Conservation (phyloP, 2,797 vertebrate species). For the Adrianichthys oophorus region DNA sequence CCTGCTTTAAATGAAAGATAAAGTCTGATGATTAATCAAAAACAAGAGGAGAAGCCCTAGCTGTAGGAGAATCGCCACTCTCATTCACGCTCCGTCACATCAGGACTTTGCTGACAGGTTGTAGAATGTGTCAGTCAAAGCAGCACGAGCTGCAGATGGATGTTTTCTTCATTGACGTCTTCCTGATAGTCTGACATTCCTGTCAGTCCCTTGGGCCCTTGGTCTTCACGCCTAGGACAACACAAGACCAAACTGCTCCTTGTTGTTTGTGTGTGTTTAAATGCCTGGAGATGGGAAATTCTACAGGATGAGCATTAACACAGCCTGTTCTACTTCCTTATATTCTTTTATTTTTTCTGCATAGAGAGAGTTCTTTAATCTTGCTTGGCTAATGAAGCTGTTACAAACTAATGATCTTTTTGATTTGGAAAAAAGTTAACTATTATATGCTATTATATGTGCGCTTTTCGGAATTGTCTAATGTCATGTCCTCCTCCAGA, state of each 20-base stretch:
- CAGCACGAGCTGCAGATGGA: conserved; percentile 27
- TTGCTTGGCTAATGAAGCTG: too few relatives aligned
- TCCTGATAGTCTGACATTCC: conserved; percentile 60
- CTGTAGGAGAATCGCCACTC: background rate
- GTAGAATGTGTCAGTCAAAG: conserved; percentile 28
- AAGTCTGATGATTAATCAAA: background rate
- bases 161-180: conserved; percentile 61
- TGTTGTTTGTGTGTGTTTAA: conserved; percentile 6
- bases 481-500: conserved; percentile 69
- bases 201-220: conserved; percentile 41
- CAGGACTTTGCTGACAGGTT: conserved; percentile 2
- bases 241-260: conserved; percentile 26
- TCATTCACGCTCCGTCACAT: background rate
- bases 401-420: too few relatives aligned
- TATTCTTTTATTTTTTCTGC: too few relatives aligned
- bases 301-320: conserved; percentile 15
- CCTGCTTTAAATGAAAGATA: too few relatives aligned
- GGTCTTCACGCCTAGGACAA: conserved; percentile 48
- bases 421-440: too few relatives aligned
- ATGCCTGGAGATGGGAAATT: conserved; percentile 39
- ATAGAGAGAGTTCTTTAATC: too few relatives aligned
- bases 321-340: too few relatives aligned
- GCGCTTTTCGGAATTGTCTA: too few relatives aligned
- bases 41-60: background rate
- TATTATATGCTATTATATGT: too few relatives aligned